A percentile compares a stretch with the other conserved stretches of the same genome.
phyloP scores from a whole-genome alignment of 1,140 invertebrate species.

The Cyphomyrmex costatus region DNA sequence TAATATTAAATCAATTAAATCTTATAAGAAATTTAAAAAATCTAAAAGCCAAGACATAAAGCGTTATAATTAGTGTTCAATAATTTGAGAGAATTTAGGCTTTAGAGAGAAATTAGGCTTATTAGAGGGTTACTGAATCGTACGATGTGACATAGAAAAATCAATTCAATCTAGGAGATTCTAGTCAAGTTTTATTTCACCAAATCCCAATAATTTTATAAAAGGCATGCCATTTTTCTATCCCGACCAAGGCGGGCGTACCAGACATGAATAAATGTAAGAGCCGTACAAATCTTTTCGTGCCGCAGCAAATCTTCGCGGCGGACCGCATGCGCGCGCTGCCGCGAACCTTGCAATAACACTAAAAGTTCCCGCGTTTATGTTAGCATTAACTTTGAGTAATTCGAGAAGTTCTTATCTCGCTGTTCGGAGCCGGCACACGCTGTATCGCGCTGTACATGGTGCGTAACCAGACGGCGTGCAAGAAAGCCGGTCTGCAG shows the following conservation, averaged over 20 bases:
- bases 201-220: constrained; percentile 29
- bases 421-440: constrained; percentile 20
- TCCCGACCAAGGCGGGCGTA: neutral
- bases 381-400: constrained; percentile 76
- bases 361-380: constrained; percentile 72
- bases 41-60: neutral
- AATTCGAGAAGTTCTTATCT: constrained; percentile 77
- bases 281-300: constrained; percentile 59
- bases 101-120: neutral
- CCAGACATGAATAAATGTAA: constrained; percentile 61
- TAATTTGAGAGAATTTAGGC: too few species aligned
- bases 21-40: constrained; percentile 14
- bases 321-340: constrained; percentile 30
- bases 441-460: constrained; percentile 50
- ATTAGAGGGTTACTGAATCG: neutral
- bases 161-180: neutral
- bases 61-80: neutral
- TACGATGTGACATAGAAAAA: neutral
- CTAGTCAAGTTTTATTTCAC: constrained; percentile 18
- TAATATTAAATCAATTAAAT: neutral
- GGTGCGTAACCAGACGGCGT: constrained; percentile 67
- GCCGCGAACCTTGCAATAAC: constrained; percentile 65
- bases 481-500: constrained; percentile 58
- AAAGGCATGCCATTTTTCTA: constrained; percentile 40
- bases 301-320: constrained; percentile 52